Evolutionary conservation across 1,140 invertebrate genomes (phyloP).

Genomic region (Aricia agestis): DNA sequence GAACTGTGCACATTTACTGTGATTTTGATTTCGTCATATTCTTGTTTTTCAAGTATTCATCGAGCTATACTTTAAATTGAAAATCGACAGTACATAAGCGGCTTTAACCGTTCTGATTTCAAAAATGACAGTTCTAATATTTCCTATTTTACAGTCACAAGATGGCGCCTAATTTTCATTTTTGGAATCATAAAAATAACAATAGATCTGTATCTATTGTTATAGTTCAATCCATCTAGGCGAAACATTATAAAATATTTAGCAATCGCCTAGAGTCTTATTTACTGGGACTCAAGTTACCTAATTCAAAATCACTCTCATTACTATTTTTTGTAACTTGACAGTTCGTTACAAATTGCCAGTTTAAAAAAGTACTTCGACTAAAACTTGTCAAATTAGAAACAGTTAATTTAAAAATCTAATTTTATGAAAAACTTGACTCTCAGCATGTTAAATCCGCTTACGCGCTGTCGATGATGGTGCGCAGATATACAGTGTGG

Average conservation of each 20-base stretch:
- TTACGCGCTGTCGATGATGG: not conserved
- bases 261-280: not conserved
- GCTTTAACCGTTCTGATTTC: not conserved
- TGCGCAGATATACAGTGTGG: constrained; percentile 16
- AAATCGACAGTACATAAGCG: not conserved
- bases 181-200: not conserved
- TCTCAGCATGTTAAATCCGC: not conserved
- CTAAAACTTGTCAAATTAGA: too few species aligned
- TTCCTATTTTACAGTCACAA: not conserved
- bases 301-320: not conserved
- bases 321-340: not conserved
- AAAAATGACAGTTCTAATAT: not conserved
- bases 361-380: not conserved
- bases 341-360: not conserved
- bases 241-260: not conserved
- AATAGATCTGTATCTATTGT: not conserved
- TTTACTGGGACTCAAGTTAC: not conserved
- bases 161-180: not conserved
- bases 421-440: not conserved
- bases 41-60: not conserved
- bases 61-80: not conserved
- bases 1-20: not conserved
- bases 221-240: not conserved
- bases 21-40: constrained; percentile 1
- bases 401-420: too few species aligned